Conservation (phyloP, 2,797 vertebrate genomes). For the Leptoclinus maculatus region DNA sequence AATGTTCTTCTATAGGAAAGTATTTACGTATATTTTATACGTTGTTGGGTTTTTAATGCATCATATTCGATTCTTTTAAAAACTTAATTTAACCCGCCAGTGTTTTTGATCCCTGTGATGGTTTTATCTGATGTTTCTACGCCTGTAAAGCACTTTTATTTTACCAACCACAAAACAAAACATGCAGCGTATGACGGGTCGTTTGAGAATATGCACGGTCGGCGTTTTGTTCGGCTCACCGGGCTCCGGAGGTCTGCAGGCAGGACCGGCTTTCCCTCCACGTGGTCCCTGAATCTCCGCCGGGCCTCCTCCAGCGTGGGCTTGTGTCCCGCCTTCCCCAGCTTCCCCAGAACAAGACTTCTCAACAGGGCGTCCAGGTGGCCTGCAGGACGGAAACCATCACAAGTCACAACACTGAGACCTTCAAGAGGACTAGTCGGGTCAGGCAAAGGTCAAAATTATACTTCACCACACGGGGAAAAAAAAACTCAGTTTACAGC, state of each 20-base stretch:
- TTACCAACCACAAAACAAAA: background rate
- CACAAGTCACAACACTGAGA: background rate
- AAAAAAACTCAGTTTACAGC: too few relatives aligned
- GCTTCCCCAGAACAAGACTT: constrained; percentile 93
- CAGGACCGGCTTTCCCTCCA: constrained; percentile 91
- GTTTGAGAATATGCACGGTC: background rate
- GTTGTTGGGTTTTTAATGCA: too few relatives aligned
- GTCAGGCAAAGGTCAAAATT: too few relatives aligned
- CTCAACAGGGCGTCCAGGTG: constrained; percentile 95
- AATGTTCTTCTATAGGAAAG: too few relatives aligned
- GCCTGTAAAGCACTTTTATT: background rate
- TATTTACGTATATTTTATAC: background rate
- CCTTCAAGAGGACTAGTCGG: too few relatives aligned
- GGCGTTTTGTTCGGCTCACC: constrained; percentile 75
- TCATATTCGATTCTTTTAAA: too few relatives aligned
- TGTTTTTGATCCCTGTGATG: background rate
- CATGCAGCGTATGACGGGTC: background rate
- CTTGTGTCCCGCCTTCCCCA: constrained; percentile 97
- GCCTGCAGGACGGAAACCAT: constrained; percentile 75
- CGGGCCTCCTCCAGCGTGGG: constrained; percentile 95
- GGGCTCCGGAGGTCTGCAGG: constrained; percentile 96
- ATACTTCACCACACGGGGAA: too few relatives aligned
- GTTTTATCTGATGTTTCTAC: background rate
- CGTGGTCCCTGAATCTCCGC: constrained; percentile 94
- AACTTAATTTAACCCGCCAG: too few relatives aligned